Base-by-base conservation (phyloP, 2,888 invertebrate genomes). In the Dugesia japonica region DNA sequence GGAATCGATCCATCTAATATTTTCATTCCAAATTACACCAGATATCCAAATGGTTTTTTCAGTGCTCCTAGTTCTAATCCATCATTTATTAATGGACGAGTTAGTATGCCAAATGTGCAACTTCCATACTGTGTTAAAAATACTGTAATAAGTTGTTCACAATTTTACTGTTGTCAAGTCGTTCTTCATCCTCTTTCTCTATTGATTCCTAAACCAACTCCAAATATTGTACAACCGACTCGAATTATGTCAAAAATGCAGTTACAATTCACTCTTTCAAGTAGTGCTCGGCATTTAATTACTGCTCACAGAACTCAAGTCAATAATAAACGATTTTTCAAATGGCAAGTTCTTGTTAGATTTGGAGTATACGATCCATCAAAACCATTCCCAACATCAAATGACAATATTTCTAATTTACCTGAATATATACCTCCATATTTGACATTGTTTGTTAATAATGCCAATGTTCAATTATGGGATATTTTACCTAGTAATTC, bases 281-380 rank as follows among this genome's bases (percentile, higher is more conserved):
- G 7, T 56, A n/a, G 23, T 23, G 56, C 56, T 4, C 56, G 56
- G 56, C 56, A 56, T 56, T 23, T 56, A 23, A 56, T 56, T 23
- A 56, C 56, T 23, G 56, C 56, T 20, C 56, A 56, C 17, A n/a
- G 56, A n/a, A 9, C 56, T 4, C 56, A 56, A 56, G 1, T 56
- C 4, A n/a, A 56, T 20, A 56, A 56, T n/a, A 56, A 56, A n/a
- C 56, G 56, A n/a, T 56, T 20, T n/a, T 56, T 20, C 56, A 56
- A 56, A 56, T 56, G 56, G 56, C 56, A 56, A 56, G 23, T 56
- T 56, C 56, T 56, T 23, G 56, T 56, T 23, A 4, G 56, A 56
- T 56, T 56, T 23, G 56, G 56, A n/a, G 56, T 56, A 9, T 56
- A 56, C n/a, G 56, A 56, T 56, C 56, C 56, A 56, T 56, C 56